Evolutionary conservation across 2,113 vertebrate genomes (phyloP), one percentile per base, ranked within the genome.

Genomic region (Cyanoderma ruficeps): DNA sequence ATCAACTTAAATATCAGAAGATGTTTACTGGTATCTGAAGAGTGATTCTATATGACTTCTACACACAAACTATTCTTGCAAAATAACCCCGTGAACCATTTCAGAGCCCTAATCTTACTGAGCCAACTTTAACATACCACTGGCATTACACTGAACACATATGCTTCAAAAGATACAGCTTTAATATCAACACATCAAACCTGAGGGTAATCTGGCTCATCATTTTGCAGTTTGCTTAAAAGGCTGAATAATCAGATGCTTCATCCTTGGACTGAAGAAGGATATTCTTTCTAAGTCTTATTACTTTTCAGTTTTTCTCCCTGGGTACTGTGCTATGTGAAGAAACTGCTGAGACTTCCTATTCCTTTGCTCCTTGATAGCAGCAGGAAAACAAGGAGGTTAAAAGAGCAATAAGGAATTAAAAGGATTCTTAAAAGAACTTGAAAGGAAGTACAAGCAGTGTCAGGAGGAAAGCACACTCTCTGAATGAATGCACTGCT

Each of bases 331-430:
- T 68, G 37, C 50, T 44, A 93, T 72, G n/a, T 61, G 42, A 87
- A 89, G 25, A 83, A 94, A 72, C 41, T 50, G 46, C 68, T 77
- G 63, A 92, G 65, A 67, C 22, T 77, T 93, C 55, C 25, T 50
- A 39, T 88, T 88, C 60, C 31, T 91, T 79, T 82, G 50, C 35
- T 88, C 57, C 27, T 77, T 81, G 22, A 65, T 2, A 78, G 82
- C 41, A 68, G 82, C 47, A 83, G n/a, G 71, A 88, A 90, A 90
- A 83, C 46, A 85, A 24, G 31, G 67, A 91, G 46, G 91, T 89
- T 93, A 96, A 84, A 91, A 89, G 64, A 93, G 47, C 68, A 69
- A 21, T 77, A 88, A 74, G 35, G 60, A 69, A 82, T 83, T 93
- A 86, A 83, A 84, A 83, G 44, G 22, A 72, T 64, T 63, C 57